Evolutionary conservation across 2,888 invertebrate species (phyloP), one percentile per base, ranked within the genome.

Genomic region (Tachina lurida): DNA sequence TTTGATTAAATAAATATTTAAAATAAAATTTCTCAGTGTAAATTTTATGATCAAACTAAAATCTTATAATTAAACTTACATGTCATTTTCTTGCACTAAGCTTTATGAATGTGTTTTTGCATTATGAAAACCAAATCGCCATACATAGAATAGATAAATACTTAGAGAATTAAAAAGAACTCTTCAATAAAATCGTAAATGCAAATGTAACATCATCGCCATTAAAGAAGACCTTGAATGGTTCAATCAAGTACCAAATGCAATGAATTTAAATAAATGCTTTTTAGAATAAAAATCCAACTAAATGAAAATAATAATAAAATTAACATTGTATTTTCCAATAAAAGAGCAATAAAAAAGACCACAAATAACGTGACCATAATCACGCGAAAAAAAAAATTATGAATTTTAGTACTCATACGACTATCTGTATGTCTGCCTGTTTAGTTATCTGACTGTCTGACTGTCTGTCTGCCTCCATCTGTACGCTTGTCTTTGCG

Each of bases 351-450:
- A 56, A 63, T 63, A 76, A 82, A 73, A 79, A 63, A 47, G 56
- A 71, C 65, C 71, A 71, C 76, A 82, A 82, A 65, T 58, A 82
- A 76, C 76, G 76, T 82, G 82, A 76, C 82, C 82, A 70, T 76
- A 22, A 70, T 82, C 63, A 47, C 49, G 49, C 60, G 19, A 63
- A 45, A 31, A 49, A 39, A 49, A n/a, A 52, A 67, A 13, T 12
- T 45, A 71, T 54, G 60, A 52, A 77, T 41, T 60, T 68, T n/a
- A 43, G 43, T 31, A 70, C 31, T 43, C 10, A 43, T 52, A 62
- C 13, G 70, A 67, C 39, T 49, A 2, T 49, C 56, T 15, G 52
- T 15, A 49, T 22, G 17, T 15, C 45, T 52, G 43, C 15, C 7
- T 54, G 8, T 17, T 54, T 54, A 13, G 17, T 10, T 31, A 31